phyloP scores from a whole-genome alignment of 2,113 vertebrate species.

The Lycocorax pyrrhopterus region DNA sequence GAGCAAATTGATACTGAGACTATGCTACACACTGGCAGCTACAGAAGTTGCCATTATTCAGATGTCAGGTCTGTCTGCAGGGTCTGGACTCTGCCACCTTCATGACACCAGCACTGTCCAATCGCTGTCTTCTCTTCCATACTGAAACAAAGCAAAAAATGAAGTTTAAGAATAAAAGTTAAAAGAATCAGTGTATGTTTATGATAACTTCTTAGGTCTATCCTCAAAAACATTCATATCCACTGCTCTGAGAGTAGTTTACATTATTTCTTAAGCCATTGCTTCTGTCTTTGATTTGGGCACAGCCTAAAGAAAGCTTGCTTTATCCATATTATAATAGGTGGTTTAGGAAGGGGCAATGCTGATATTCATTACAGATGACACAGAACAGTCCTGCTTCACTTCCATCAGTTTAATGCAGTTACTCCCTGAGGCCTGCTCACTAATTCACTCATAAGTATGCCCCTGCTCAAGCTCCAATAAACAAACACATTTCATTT shows the following conservation, averaged over 20 bases:
- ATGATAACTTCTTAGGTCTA: neutral
- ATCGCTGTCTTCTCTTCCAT: conserved; percentile 75
- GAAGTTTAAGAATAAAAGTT: neutral
- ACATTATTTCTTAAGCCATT: neutral
- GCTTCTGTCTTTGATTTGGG: neutral
- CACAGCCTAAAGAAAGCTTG: neutral
- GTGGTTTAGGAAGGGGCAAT: neutral
- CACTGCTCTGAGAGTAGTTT: neutral
- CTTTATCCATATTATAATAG: neutral
- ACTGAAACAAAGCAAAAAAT: conserved; percentile 72
- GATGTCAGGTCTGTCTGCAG: neutral
- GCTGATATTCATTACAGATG: neutral
- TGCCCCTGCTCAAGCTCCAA: neutral
- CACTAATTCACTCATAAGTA: neutral
- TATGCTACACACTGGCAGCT: conserved; percentile 35
- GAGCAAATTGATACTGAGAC: conserved; percentile 16
- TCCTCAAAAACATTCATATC: neutral
- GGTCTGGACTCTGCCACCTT: neutral
- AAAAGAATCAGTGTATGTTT: neutral
- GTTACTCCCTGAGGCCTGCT: neutral
- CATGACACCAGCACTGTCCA: conserved; percentile 76
- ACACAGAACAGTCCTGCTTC: neutral
- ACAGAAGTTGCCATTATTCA: conserved; percentile 29
- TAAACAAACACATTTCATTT: neutral
- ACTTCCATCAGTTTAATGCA: neutral